Base-by-base conservation (phyloP, 2,797 vertebrate species). In the Ceyx erithaca region DNA sequence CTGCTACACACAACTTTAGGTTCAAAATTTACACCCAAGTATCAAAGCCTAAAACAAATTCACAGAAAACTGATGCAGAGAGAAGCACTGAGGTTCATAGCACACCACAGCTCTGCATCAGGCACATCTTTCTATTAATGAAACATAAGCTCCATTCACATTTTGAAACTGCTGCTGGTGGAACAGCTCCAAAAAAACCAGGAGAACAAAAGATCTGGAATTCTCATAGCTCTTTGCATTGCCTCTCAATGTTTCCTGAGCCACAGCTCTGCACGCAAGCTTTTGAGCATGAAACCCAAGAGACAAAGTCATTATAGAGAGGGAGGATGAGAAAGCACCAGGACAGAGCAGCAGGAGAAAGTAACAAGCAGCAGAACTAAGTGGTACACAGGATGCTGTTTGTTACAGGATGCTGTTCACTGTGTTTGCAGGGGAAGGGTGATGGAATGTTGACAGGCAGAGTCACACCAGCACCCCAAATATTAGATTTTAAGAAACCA, bases 211-310 rank as follows among this genome's bases (percentile, higher is more conserved):
- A 87, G 78, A 87, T 21, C 22, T 5, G 4, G 35, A 88, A 85
- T 87, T 88, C 81, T 90, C 78, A 49, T 5, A 91, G 71, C 10
- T 80, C 73, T 80, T 14, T 52, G n/a, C 14, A 12, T n/a, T 51
- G 55, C 77, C 88, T 61, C 5, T 81, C 87, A 92, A 82, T 40
- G n/a, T 77, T 87, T 95, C 90, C 79, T 88, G 92, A 93, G 83
- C 84, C 71, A 2, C 64, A 77, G 33, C 14, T 87, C 43, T 26
- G 28, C 14, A 64, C 41, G 61, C 37, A 90, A 58, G 49, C 71
- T 93, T 90, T 87, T 75, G 57, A 94, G 81, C n/a, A 78, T 85
- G 85, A 95, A 91, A 40, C 86, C 84, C 93, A 67, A 82, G 81
- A 58, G 88, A 90, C 52, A 84, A 67, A 52, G 35, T 77, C 67